Conservation (phyloP, 2,113 vertebrate species). For the Caranx ignobilis region DNA sequence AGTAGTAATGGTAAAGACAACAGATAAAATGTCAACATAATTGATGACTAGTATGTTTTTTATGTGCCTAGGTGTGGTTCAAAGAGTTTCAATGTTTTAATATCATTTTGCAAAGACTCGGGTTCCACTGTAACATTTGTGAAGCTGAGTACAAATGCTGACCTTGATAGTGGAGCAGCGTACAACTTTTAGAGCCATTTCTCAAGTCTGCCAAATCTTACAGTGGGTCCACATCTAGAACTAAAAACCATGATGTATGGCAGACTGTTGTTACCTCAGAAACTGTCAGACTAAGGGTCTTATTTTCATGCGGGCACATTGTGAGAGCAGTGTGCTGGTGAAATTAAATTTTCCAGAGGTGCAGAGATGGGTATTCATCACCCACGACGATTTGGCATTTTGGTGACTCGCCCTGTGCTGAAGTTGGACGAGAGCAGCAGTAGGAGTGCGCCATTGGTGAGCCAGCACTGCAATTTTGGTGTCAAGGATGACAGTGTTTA, state of each 20-base stretch:
- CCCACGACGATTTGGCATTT: slow-evolving; percentile 50
- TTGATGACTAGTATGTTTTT: background rate
- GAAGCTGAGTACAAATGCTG: background rate
- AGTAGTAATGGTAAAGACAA: background rate
- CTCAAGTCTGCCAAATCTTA: slow-evolving; percentile 10
- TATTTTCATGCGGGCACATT: slow-evolving; percentile 25
- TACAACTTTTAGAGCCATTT: background rate
- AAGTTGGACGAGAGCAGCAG: slow-evolving; percentile 26
- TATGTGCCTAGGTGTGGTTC: background rate
- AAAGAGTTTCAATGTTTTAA: background rate
- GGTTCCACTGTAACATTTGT: background rate
- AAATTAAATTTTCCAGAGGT: slow-evolving; percentile 50
- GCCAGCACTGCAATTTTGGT: slow-evolving; percentile 33
- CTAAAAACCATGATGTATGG: background rate
- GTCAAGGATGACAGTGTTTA: slow-evolving; percentile 31
- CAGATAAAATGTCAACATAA: no score
- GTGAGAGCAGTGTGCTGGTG: slow-evolving; percentile 18
- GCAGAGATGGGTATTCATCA: slow-evolving; percentile 41
- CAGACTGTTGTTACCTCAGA: slow-evolving; percentile 20
- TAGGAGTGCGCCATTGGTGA: slow-evolving; percentile 19
- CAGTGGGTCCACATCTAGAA: background rate
- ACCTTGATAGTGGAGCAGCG: background rate
- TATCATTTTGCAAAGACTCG: no score
- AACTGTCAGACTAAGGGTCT: slow-evolving; percentile 32
- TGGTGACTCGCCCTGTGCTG: slow-evolving; percentile 34